Conservation (phyloP, 2,888 invertebrate genomes). For the Ochropleura plecta region DNA sequence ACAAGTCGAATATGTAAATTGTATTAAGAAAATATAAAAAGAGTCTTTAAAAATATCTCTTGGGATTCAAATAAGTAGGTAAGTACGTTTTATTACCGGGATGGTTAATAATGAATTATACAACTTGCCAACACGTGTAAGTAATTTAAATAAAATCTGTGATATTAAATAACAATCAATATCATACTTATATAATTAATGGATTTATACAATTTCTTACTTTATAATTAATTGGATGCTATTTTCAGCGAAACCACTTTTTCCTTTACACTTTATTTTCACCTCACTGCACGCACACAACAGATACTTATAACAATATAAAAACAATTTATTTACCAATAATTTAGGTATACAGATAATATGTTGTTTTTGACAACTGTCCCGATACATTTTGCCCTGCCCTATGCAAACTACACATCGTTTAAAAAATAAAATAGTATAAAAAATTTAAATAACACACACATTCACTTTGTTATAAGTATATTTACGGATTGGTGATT, state of each 20-base stretch:
- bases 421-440: no score
- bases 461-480: slow-evolving; percentile 28
- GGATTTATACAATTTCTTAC: slow-evolving; percentile 9
- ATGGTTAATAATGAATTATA: background rate
- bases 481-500: slow-evolving; percentile 52
- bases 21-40: background rate
- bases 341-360: background rate
- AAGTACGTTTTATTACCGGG: background rate
- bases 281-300: slow-evolving; percentile 25
- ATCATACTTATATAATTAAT: slow-evolving; percentile 30
- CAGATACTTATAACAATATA: background rate
- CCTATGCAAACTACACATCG: no score
- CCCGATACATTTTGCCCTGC: no score
- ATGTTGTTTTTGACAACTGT: no score
- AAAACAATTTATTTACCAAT: no score
- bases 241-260: slow-evolving; percentile 44
- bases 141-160: slow-evolving; percentile 11
- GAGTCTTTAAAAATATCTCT: background rate
- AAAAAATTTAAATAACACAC: no score
- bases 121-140: background rate
- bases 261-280: slow-evolving; percentile 40
- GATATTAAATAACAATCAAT: slow-evolving; percentile 22
- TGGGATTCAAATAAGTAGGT: background rate
- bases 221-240: slow-evolving; percentile 26
- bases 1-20: background rate